Evolutionary conservation across 2,113 vertebrate genomes (phyloP).

Genomic region (Pachycephala philippinensis): DNA sequence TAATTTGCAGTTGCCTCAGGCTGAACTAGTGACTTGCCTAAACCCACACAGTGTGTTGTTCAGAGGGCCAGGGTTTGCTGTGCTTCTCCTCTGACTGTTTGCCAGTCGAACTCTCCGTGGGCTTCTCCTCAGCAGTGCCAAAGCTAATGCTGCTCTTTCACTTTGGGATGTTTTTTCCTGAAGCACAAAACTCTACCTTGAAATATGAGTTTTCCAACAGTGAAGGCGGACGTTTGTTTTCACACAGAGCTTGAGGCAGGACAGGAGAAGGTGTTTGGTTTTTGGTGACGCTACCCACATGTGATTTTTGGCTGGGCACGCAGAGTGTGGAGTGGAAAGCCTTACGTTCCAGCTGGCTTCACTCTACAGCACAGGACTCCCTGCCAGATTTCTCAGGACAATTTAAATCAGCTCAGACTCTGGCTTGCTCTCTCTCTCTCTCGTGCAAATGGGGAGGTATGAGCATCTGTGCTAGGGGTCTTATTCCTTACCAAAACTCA

Average conservation of each 20-base stretch:
- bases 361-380: background rate
- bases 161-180: background rate
- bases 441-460: background rate
- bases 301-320: background rate
- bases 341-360: constrained; percentile 20
- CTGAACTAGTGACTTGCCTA: background rate
- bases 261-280: constrained; percentile 36
- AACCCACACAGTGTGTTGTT: background rate
- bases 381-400: constrained; percentile 29
- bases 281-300: background rate
- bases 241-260: constrained; percentile 6
- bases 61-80: background rate
- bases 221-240: background rate
- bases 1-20: background rate
- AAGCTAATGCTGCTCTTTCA: background rate
- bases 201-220: constrained; percentile 21
- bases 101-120: background rate
- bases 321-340: background rate
- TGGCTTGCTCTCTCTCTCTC: background rate
- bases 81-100: background rate
- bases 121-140: background rate
- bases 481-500: background rate
- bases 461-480: background rate
- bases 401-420: background rate
- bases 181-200: background rate